These are phyloP conservation scores for Myathropa florea DNA, from an alignment of 2,888 invertebrate species.

Conservation along the genomic window DNA sequence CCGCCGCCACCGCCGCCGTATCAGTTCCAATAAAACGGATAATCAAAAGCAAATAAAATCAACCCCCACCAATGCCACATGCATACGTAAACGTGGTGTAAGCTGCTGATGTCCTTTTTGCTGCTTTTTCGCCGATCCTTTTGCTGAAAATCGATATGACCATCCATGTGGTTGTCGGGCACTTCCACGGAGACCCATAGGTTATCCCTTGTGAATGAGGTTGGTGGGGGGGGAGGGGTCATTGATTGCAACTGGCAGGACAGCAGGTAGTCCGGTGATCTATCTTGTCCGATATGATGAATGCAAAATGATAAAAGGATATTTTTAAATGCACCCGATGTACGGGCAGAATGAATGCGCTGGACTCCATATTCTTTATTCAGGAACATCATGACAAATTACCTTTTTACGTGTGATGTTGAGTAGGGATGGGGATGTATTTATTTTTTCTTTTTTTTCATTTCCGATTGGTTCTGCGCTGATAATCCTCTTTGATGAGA, in stretches of 20 bases:
- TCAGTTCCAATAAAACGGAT: constrained; percentile 65
- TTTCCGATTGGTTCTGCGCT: not conserved
- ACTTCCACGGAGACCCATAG: not conserved
- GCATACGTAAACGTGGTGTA: constrained; percentile 53
- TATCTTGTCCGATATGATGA: constrained; percentile 41
- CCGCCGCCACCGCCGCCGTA: constrained; percentile 3
- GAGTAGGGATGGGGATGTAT: not conserved
- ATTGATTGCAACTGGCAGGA: not conserved
- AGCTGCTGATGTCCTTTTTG: constrained; percentile 22
- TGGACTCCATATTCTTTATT: not conserved
- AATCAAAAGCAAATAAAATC: constrained; percentile 67
- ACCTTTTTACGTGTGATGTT: not conserved
- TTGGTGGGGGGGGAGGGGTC: not conserved
- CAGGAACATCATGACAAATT: not conserved
- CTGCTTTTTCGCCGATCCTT: not conserved
- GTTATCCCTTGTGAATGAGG: not conserved
- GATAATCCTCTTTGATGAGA: not conserved
- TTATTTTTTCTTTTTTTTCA: not conserved
- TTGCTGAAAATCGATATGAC: constrained; percentile 46
- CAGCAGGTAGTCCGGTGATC: constrained; percentile 35
- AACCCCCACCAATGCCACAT: constrained; percentile 17
- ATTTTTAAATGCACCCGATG: not conserved
- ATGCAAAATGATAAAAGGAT: constrained; percentile 33
- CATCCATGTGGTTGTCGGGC: constrained; percentile 32
- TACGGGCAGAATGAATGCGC: no score